Conservation (phyloP, 2,113 vertebrate genomes). For the Oryzias melastigma region DNA sequence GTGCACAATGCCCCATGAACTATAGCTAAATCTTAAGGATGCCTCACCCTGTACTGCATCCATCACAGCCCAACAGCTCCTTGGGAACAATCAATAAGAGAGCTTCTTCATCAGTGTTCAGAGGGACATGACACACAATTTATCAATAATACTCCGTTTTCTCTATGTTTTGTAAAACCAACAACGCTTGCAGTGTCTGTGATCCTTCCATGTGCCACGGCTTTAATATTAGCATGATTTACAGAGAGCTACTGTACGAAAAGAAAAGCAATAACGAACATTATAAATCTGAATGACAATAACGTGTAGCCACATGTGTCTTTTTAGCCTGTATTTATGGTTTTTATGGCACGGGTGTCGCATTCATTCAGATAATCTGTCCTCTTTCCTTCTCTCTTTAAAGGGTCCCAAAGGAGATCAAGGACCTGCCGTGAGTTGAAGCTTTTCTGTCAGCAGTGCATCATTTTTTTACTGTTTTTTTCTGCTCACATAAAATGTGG, state of each 20-base stretch:
- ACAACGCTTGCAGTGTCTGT: conserved; percentile 2
- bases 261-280: conserved; percentile 25
- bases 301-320: conserved; percentile 27
- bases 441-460: conserved; percentile 37
- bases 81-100: conserved; percentile 42
- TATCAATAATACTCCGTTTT: conserved; percentile 26
- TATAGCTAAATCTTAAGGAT: conserved; percentile 32
- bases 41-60: conserved; percentile 36
- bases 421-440: conserved; percentile 83
- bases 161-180: conserved; percentile 13
- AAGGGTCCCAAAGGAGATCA: conserved; percentile 95
- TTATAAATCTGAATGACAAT: conserved; percentile 35
- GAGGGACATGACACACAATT: conserved; percentile 11
- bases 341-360: conserved; percentile 35
- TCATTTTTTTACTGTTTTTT: conserved; percentile 39
- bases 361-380: conserved; percentile 37
- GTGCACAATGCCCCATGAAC: conserved; percentile 40
- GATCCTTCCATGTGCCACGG: conserved; percentile 2
- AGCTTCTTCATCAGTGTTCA: conserved; percentile 48
- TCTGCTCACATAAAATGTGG: conserved; percentile 14
- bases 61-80: conserved; percentile 43
- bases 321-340: conserved; percentile 33
- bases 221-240: conserved; percentile 35
- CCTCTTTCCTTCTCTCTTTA: conserved; percentile 51
- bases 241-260: conserved; percentile 17